Percentiles rank a stretch among this genome's conserved stretches.
Evolutionary conservation across 2,113 vertebrate genomes (phyloP).

Genomic region (Castor canadensis): DNA sequence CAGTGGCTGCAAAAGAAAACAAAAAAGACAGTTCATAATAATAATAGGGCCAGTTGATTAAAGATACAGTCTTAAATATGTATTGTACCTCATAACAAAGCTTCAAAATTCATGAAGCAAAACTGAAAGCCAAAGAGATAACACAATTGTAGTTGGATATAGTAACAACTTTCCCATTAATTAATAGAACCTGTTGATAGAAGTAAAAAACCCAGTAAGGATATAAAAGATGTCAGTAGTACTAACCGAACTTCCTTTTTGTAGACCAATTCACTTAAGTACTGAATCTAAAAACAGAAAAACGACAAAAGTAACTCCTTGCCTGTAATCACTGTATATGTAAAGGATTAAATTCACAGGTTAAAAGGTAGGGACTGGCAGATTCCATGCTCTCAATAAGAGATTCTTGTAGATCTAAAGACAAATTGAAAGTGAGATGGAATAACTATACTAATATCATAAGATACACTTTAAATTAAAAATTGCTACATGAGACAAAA

Average conservation of each 20-base stretch:
- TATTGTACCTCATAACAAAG: neutral
- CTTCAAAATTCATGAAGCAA: neutral
- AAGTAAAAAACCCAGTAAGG: neutral
- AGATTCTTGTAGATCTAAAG: neutral
- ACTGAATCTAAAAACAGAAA: no score
- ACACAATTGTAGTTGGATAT: neutral
- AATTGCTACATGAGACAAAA: neutral
- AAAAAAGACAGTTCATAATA: neutral
- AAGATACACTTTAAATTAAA: neutral
- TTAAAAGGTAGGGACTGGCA: neutral
- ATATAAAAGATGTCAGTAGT: conserved; percentile 26
- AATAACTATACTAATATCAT: neutral
- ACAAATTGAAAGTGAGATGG: neutral
- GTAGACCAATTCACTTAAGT: neutral
- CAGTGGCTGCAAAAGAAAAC: no score
- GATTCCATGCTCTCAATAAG: neutral
- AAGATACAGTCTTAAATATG: neutral
- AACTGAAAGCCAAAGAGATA: neutral
- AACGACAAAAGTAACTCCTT: neutral
- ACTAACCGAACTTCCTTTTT: no score
- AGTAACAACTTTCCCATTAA: neutral
- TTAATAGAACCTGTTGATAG: neutral
- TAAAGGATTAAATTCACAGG: neutral
- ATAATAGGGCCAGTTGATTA: neutral
- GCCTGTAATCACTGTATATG: neutral